Percentiles rank a stretch among this genome's conserved stretches.
Conservation (phyloP, 2,888 invertebrate species). For the Limnephilus lunatus region DNA sequence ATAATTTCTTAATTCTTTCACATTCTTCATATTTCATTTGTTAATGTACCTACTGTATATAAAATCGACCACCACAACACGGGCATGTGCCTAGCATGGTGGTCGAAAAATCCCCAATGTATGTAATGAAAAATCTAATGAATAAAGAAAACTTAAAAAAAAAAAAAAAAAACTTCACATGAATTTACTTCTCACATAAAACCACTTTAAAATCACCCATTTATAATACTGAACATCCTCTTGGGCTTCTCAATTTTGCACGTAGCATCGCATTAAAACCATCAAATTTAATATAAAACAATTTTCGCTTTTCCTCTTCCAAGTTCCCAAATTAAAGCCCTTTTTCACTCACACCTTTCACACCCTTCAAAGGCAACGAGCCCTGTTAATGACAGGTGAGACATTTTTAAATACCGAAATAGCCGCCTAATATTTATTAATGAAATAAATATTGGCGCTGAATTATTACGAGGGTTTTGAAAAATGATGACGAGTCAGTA, state of each 20-base stretch:
- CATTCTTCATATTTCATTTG: too few relatives aligned
- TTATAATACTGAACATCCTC: not conserved
- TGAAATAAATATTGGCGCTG: not conserved
- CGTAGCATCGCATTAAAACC: not conserved
- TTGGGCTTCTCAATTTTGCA: not conserved
- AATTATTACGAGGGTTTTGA: not conserved
- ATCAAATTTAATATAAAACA: not conserved
- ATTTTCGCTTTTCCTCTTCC: not conserved
- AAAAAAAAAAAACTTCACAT: too few relatives aligned
- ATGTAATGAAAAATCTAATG: too few relatives aligned
- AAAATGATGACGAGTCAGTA: not conserved
- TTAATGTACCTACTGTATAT: too few relatives aligned
- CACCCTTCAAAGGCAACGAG: not conserved
- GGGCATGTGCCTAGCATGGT: too few relatives aligned
- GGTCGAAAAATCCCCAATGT: too few relatives aligned
- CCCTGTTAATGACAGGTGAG: not conserved
- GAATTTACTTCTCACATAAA: not conserved
- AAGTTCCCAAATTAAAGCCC: not conserved
- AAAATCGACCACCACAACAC: too few relatives aligned
- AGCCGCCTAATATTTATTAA: not conserved
- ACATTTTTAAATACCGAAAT: not conserved
- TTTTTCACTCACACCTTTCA: not conserved
- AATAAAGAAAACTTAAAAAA: too few relatives aligned
- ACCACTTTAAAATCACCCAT: not conserved
- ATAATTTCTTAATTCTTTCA: too few relatives aligned